phyloP scores from a whole-genome alignment of 2,888 invertebrate species.

The Hedya salicella region DNA sequence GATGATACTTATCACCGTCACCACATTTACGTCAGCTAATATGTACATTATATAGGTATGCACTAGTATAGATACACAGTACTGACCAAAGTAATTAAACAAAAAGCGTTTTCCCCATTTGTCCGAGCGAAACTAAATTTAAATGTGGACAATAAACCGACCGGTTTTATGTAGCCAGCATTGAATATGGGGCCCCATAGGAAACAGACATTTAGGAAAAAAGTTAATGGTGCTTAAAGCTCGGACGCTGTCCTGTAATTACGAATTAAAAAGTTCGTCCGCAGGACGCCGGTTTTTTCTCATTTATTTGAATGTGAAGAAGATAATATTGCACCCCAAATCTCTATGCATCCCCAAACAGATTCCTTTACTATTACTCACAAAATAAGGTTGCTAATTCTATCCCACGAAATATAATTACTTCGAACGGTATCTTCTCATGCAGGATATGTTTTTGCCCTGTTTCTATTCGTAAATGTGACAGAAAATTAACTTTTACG shows the following conservation, averaged over 20 bases:
- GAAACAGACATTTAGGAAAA: slow-evolving; percentile 78
- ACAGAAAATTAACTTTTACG: slow-evolving; percentile 76
- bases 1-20: background rate
- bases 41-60: background rate
- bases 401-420: slow-evolving; percentile 63
- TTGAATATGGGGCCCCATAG: slow-evolving; percentile 62
- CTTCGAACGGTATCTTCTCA: slow-evolving; percentile 77
- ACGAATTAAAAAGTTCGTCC: slow-evolving; percentile 84
- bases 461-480: slow-evolving; percentile 67
- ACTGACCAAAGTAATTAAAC: slow-evolving; percentile 36
- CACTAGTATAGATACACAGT: background rate
- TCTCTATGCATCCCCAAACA: slow-evolving; percentile 47
- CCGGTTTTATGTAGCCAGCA: slow-evolving; percentile 59
- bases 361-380: slow-evolving; percentile 49
- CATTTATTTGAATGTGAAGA: slow-evolving; percentile 79
- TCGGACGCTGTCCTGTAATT: slow-evolving; percentile 83
- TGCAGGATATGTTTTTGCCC: slow-evolving; percentile 73
- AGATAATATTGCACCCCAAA: slow-evolving; percentile 80
- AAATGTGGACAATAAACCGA: slow-evolving; percentile 70
- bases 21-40: background rate
- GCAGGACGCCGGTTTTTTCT: slow-evolving; percentile 79
- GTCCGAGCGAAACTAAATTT: slow-evolving; percentile 63
- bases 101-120: slow-evolving; percentile 51
- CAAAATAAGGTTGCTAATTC: slow-evolving; percentile 56
- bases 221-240: slow-evolving; percentile 84